A percentile compares a stretch with the other conserved stretches of the same genome.
Conservation (phyloP, 1,140 invertebrate species). For the Coelopa frigida region DNA sequence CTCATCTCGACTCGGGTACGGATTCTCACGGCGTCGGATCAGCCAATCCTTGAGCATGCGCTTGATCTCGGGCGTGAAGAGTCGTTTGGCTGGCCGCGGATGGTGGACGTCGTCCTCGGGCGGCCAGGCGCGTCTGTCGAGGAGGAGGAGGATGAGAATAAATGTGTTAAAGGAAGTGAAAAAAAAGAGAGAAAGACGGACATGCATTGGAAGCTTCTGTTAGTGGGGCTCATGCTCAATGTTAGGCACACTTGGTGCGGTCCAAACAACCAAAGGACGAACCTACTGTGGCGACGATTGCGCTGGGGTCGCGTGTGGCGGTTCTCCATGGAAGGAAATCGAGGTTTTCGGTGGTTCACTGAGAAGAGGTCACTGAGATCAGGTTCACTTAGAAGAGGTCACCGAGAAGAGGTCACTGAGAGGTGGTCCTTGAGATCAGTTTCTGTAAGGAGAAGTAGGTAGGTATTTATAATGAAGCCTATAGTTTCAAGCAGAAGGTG, state of each 20-base stretch:
- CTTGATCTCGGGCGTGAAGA: conserved; percentile 69
- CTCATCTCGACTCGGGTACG: conserved; percentile 64
- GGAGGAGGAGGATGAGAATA: not conserved
- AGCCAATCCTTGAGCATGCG: conserved; percentile 64
- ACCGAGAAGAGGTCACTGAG: not conserved
- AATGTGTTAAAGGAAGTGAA: not conserved
- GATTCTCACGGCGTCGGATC: conserved; percentile 60
- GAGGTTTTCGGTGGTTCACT: too few species aligned
- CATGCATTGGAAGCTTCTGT: not conserved
- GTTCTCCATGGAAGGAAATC: conserved; percentile 10
- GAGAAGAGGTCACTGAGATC: not conserved
- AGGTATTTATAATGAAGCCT: conserved; percentile 3
- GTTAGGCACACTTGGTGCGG: conserved; percentile 1
- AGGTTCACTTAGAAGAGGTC: too few species aligned
- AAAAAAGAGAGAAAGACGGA: too few species aligned
- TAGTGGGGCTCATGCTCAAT: not conserved
- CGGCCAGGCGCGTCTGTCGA: conserved; percentile 36
- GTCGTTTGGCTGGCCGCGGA: conserved; percentile 55
- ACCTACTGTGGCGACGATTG: conserved; percentile 52
- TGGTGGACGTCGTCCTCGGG: conserved; percentile 39
- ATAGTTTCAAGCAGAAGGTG: conserved; percentile 6
- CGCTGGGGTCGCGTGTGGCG: conserved; percentile 47
- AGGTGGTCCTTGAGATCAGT: not conserved
- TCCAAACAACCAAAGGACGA: conserved; percentile 23
- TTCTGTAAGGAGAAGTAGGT: not conserved